A percentile compares a stretch with the other conserved stretches of the same genome.
Evolutionary conservation across 2,113 vertebrate species (phyloP).

Genomic region (Callopanchax toddi): DNA sequence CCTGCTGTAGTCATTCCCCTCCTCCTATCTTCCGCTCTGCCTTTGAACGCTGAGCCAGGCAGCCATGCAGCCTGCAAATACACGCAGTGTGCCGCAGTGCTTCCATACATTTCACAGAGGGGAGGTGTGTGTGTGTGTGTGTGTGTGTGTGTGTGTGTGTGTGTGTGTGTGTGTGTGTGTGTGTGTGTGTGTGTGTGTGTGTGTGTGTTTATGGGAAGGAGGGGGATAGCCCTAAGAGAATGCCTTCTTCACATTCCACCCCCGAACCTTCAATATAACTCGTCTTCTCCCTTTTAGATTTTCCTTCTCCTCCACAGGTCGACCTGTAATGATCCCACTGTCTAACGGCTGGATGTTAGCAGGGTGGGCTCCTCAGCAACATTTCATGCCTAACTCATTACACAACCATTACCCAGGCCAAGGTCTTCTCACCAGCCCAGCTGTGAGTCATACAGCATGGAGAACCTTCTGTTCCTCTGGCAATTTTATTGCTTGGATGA

Average conservation of each 20-base stretch:
- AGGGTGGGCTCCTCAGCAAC: conserved; percentile 6
- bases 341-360: background rate
- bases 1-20: conserved; percentile 72
- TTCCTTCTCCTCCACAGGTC: background rate
- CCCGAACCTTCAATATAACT: background rate
- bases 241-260: background rate
- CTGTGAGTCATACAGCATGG: conserved; percentile 67
- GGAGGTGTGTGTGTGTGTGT: conserved; percentile 30
- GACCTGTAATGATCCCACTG: background rate
- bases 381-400: conserved; percentile 55
- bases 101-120: conserved; percentile 65
- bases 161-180: too few species aligned
- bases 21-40: conserved; percentile 77
- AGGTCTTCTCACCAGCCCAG: conserved; percentile 58
- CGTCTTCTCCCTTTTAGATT: background rate
- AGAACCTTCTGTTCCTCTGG: conserved; percentile 42
- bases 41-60: conserved; percentile 69
- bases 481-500: conserved; percentile 75
- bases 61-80: conserved; percentile 70
- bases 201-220: background rate
- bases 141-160: background rate
- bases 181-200: too few species aligned
- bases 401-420: conserved; percentile 58
- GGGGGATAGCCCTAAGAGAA: conserved; percentile 7
- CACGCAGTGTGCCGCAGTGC: conserved; percentile 80